Evolutionary conservation across 1,140 invertebrate species (phyloP).

Genomic region (Caenorhabditis briggsae): DNA sequence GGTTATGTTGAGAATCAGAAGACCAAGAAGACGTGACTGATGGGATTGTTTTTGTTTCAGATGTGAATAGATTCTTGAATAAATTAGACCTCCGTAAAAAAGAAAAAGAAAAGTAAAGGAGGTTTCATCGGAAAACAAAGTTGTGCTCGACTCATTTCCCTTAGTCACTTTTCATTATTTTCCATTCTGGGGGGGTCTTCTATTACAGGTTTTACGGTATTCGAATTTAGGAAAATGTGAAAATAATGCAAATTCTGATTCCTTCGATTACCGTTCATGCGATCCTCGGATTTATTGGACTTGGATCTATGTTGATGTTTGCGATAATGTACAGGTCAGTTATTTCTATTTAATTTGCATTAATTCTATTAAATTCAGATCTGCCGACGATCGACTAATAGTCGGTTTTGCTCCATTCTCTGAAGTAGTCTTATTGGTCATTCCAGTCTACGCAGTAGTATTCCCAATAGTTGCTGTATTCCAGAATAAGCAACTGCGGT

Average conservation of each 20-base stretch:
- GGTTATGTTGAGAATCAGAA: conserved; percentile 8
- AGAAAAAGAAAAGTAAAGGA: too few species aligned
- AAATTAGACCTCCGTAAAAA: not conserved
- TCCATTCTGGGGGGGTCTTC: too few species aligned
- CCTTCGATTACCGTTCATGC: conserved; percentile 59
- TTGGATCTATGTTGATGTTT: conserved; percentile 46
- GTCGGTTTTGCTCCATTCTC: conserved; percentile 59
- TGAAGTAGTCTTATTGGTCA: conserved; percentile 52
- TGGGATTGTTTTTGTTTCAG: not conserved
- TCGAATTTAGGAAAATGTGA: conserved; percentile 56
- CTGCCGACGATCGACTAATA: conserved; percentile 16
- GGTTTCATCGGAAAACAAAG: too few species aligned
- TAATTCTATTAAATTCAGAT: not conserved
- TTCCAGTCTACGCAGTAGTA: conserved; percentile 55
- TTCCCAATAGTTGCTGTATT: conserved; percentile 58
- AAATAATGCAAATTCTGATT: conserved; percentile 61
- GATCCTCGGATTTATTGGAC: conserved; percentile 37
- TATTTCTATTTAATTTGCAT: not conserved
- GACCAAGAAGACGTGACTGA: not conserved
- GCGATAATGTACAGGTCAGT: conserved; percentile 52
- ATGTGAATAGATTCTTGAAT: conserved; percentile 11
- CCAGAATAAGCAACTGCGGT: conserved; percentile 49
- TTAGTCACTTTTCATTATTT: too few species aligned
- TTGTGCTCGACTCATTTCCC: too few species aligned
- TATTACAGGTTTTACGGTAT: too few species aligned